Base-by-base conservation (phyloP, 2,888 invertebrate species). In the Dorcus parallelipipedus region DNA sequence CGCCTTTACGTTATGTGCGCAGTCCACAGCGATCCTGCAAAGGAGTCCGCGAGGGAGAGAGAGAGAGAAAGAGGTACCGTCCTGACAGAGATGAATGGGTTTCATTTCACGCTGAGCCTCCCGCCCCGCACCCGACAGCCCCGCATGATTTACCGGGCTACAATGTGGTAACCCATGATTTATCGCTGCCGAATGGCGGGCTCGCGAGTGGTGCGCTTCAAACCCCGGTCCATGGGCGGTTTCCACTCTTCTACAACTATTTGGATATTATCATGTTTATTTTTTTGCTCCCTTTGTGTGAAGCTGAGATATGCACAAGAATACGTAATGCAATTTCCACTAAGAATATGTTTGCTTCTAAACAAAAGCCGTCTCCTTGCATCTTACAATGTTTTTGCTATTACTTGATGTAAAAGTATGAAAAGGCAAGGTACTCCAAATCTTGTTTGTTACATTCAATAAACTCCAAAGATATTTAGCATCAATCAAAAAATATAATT, bases 81-180 rank as follows among this genome's bases (percentile, higher is more conserved):
- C 61, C 63, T 77, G 79, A 79, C 79, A 79, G 73, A 78, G 79
- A 79, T 73, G 78, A 79, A 79, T 79, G 78, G 77, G 75, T 79
- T 79, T 79, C 79, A 79, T 79, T 79, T 79, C 79, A 79, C 81
- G 81, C 81, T 77, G 79, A 73, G 78, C 80, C 81, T 78, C 80
- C 77, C 79, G 78, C 79, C 58, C 60, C 59, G 57, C 64, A 56
- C 66, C 62, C 64, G 64, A 68, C 75, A 69, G 73, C 74, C 75
- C 77, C 75, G 73, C 81, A 84, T 84, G 84, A 84, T 84, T 84
- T 84, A 84, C 83, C 80, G 82, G 81, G 82, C 82, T 83, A 83
- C 84, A 83, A 83, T 84, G 84, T 84, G 84, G 84, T 84, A 84
- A 83, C 83, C 83, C 84, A 84, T 84, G 84, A 84, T 84, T 84